Conservation (phyloP, 2,113 vertebrate species). For the Riparia riparia region DNA sequence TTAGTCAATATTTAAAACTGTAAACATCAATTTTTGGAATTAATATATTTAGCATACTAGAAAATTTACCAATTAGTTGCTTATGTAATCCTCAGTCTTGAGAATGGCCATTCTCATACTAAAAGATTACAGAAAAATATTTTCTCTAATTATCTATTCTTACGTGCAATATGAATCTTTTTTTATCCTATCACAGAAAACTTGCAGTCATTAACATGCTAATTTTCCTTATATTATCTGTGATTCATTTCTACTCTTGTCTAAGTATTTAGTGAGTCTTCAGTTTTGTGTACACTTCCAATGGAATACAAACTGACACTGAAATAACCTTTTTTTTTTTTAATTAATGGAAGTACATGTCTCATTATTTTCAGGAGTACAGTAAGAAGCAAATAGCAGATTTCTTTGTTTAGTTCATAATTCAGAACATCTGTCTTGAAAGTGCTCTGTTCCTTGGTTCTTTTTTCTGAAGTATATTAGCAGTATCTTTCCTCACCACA, state of each 20-base stretch:
- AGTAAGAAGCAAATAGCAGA: not conserved
- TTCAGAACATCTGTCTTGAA: not conserved
- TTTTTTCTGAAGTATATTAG: not conserved
- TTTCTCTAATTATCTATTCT: not conserved
- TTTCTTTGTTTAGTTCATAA: not conserved
- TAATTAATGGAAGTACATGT: accelerated
- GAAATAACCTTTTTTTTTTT: not conserved
- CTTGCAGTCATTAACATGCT: not conserved
- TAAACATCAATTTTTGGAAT: not conserved
- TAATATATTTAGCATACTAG: not conserved
- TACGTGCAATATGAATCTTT: not conserved
- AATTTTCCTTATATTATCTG: not conserved
- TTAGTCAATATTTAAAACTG: not conserved
- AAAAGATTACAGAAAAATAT: not conserved
- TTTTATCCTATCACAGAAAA: not conserved
- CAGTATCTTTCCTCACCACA: not conserved
- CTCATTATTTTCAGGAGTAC: not conserved
- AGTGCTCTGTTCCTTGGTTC: not conserved
- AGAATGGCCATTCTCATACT: not conserved
- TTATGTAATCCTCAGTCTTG: not conserved
- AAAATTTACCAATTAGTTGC: not conserved
- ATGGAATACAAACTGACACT: not conserved
- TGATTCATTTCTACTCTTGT: not conserved
- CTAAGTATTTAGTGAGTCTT: not conserved
- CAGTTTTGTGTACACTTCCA: not conserved